Evolutionary conservation across 1,140 invertebrate species (phyloP).

Genomic region (Brachionus asplanchnoidis): DNA sequence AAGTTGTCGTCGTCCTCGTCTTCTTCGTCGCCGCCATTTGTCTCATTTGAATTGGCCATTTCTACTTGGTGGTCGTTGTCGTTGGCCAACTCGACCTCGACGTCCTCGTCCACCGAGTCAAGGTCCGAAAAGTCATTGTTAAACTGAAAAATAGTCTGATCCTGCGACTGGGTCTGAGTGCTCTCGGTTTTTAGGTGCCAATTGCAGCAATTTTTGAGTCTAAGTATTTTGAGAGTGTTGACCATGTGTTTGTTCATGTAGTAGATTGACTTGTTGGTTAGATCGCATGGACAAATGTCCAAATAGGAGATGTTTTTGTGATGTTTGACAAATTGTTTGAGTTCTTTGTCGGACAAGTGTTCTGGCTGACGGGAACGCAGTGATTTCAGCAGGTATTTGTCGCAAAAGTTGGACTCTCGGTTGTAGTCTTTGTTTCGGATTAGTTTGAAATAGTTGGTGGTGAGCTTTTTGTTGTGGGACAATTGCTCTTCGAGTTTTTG

Average conservation of each 20-base stretch:
- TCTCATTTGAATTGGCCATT: background rate
- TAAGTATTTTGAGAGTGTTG: background rate
- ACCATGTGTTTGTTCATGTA: conserved; percentile 2
- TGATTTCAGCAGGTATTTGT: background rate
- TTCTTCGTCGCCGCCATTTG: background rate
- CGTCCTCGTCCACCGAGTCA: conserved; percentile 5
- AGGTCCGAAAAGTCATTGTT: conserved; percentile 4
- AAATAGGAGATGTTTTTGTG: conserved; percentile 20
- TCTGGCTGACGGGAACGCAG: background rate
- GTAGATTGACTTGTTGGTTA: background rate
- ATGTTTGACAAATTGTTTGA: conserved; percentile 16
- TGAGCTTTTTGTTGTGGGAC: background rate
- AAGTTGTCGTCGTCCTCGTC: conserved; percentile 38
- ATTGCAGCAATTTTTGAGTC: conserved; percentile 24
- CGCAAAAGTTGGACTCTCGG: background rate
- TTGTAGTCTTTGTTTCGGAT: background rate
- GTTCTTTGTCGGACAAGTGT: background rate
- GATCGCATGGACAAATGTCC: conserved; percentile 15
- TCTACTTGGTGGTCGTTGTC: background rate
- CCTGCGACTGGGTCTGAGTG: background rate
- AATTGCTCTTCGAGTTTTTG: background rate
- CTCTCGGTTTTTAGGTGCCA: background rate
- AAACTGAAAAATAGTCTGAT: conserved; percentile 7
- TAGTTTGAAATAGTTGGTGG: background rate
- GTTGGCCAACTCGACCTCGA: background rate